Evolutionary conservation across 2,888 invertebrate species (phyloP), one percentile per base, ranked within the genome.

Genomic region (Tridacna crocea): DNA sequence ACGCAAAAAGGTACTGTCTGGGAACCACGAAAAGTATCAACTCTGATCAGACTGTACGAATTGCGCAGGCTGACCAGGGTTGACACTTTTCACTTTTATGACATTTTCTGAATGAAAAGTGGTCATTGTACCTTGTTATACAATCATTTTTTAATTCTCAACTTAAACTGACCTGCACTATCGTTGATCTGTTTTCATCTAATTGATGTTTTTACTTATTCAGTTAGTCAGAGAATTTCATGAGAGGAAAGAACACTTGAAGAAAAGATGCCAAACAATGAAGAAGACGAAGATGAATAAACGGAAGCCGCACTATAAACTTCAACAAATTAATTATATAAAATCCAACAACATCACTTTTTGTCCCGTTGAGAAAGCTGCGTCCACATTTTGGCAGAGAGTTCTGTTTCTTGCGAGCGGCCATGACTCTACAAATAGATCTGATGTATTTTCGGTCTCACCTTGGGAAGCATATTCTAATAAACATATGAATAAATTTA

Each of bases 351-450:
- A 66, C 46, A 15, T 66, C 19, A 46, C 46, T 11, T 66, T 46
- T n/a, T 66, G 66, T 46, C n/a, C 66, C 12, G 46, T 66, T 27
- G 27, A 66, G 27, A 66, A 66, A 46, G 15, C 46, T 17, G 66
- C 46, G 0, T 66, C 66, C 1, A 66, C 66, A 3, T 66, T 66
- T 66, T 66, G 66, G 66, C 15, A 66, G 46, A 15, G 66, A 36
- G 22, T 66, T 46, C 15, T 66, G 3, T 46, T 13, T 15, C 2
- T 15, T 15, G n/a, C 36, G 13, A 19, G 15, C 2, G 27, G 46
- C 4, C 24, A 27, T 27, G 19, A 26, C 15, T 17, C 24, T 0
- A 63, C 24, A 0, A 19, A 26, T 26, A n/a, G n/a, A n/a, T n/a
- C n/a, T n/a, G 26, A 27, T 1, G 26, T 27, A 10, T 63, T 63